Evolutionary conservation across 2,113 vertebrate genomes (phyloP), one percentile per base, ranked within the genome.

Genomic region (Callaeas wilsoni): DNA sequence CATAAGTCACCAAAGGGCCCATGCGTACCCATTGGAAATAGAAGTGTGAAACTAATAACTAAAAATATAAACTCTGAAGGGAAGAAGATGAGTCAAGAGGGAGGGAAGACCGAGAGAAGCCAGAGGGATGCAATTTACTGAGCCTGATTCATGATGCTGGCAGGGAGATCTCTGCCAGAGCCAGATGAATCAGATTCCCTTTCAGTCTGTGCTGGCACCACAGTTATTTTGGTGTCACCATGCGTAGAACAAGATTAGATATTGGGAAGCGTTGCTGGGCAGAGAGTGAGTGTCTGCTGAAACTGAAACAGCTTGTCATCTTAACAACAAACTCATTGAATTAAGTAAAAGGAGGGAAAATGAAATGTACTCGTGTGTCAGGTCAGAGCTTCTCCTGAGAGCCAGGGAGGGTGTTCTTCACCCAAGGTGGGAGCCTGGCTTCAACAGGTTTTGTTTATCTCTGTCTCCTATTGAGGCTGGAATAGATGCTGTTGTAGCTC

Each of bases 61-160:
- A 82, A 89, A 96, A 94, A 93, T 90, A 95, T 49, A 96, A 93
- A 86, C 70, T 94, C 35, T 78, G 65, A 60, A 90, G 60, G 68
- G 63, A 87, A 27, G 85, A 53, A 71, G 42, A 79, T 80, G 67
- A 41, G 46, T 90, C 47, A 74, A 70, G 67, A 65, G 77, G 55
- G 74, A 80, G 68, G 69, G 57, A 77, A 50, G 78, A 70, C 16
- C 4, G 7, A 42, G 33, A 75, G 47, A 92, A 88, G 62, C 46
- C 87, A 85, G 84, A 81, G 78, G 82, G 65, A 84, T 81, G 59
- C 44, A 74, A 41, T 90, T 94, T 70, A 83, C 64, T 75, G 63
- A 50, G 68, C 70, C 59, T 95, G 70, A 75, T 68, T 95, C 88
- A 86, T 2, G 3, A n/a, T 67, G 76, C 73, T 94, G 91, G 79